A percentile compares a stretch with the other conserved stretches of the same genome.
Evolutionary conservation across 2,113 vertebrate genomes (phyloP).

Genomic region (Crotophaga sulcirostris): DNA sequence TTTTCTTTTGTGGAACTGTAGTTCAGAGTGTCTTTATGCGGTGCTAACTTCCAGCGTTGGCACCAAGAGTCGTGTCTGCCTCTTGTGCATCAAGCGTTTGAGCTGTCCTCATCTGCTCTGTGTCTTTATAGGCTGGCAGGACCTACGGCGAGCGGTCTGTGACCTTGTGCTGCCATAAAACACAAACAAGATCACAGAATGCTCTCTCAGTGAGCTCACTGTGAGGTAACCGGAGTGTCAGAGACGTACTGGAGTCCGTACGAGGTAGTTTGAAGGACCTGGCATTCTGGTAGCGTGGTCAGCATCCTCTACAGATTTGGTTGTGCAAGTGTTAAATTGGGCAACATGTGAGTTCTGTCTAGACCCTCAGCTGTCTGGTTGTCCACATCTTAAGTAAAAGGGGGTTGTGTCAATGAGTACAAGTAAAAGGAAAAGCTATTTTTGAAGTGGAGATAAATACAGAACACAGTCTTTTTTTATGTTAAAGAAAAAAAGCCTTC

Average conservation of each 20-base stretch:
- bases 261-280: background rate
- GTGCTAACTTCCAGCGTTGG: background rate
- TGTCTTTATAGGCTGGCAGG: background rate
- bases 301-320: background rate
- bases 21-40: fast-evolving
- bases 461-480: background rate
- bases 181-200: background rate
- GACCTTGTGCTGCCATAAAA: background rate
- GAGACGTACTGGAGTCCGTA: fast-evolving
- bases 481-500: background rate
- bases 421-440: background rate
- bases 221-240: background rate
- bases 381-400: background rate
- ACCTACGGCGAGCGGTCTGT: fast-evolving
- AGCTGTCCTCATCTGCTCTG: background rate
- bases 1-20: background rate
- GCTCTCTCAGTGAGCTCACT: background rate
- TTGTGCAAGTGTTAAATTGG: background rate
- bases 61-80: fast-evolving
- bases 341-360: background rate
- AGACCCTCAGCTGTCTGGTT: background rate
- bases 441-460: background rate
- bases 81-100: background rate
- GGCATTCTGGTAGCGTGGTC: background rate
- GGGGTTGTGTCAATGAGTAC: background rate